Conservation (phyloP, 2,113 vertebrate genomes). For the Stomatorhinus ivindoensis region DNA sequence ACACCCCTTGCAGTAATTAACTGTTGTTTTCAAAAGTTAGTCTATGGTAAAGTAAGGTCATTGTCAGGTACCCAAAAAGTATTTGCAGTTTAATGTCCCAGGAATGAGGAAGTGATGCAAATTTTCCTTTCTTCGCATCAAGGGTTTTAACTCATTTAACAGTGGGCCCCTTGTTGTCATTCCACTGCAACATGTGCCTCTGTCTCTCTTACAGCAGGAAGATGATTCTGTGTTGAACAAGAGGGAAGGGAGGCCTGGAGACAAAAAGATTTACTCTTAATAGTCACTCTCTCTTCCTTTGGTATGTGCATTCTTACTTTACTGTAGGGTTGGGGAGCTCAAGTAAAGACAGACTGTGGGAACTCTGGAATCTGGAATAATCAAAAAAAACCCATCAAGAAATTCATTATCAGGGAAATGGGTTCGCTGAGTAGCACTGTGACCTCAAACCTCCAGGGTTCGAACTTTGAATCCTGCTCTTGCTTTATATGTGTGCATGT, state of each 20-base stretch:
- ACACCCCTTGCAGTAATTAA: not conserved
- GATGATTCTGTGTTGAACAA: constrained; percentile 74
- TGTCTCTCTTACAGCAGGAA: constrained; percentile 60
- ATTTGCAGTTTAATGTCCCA: not conserved
- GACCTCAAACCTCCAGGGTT: not conserved
- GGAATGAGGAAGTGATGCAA: not conserved
- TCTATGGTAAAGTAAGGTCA: not conserved
- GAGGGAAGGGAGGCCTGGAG: constrained; percentile 72
- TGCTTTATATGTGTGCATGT: not conserved
- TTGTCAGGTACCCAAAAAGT: not conserved
- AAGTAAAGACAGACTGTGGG: not conserved
- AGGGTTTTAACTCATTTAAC: not conserved
- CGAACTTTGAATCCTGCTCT: not conserved
- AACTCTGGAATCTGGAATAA: not conserved
- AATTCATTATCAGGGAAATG: not conserved
- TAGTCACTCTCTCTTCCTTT: constrained; percentile 34
- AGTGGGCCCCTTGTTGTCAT: not conserved
- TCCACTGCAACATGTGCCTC: not conserved
- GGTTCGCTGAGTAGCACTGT: not conserved
- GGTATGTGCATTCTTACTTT: constrained; percentile 35
- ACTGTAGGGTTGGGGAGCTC: not conserved
- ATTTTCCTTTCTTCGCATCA: not conserved
- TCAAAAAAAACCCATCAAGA: not conserved
- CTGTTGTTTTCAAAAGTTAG: not conserved
- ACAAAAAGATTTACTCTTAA: constrained; percentile 85